Evolutionary conservation across 2,113 vertebrate species (phyloP), one percentile per base, ranked within the genome.

Genomic region (Parus major): DNA sequence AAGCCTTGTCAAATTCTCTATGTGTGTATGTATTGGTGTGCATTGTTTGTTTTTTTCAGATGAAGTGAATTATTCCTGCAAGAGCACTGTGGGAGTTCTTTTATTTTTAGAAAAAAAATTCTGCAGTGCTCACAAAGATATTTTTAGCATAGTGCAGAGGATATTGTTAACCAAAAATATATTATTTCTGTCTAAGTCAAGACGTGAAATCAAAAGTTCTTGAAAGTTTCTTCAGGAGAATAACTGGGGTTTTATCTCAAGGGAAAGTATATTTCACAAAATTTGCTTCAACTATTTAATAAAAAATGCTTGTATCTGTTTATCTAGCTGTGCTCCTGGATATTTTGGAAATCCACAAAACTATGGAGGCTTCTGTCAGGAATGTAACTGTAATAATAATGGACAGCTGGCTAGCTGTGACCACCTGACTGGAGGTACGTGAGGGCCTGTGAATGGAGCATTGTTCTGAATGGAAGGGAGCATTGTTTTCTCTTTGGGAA

Each of bases 291-390:
- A 22, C 36, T 75, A 21, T 64, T 72, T 89, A 71, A 85, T 92
- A 23, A 69, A 69, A 85, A 52, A n/a, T 71, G 24, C 39, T 65
- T 92, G 16, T 78, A 33, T 86, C 19, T 89, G 24, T 86, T 83
- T 88, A 36, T 77, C 15, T 95, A 99, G 99, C n/a, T 99, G 99
- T 97, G 98, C 98, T 86, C 97, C 98, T 9, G 99, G 99, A 83
- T 99, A 98, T 97, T 99, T 98, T 87, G 99, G 99, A 19, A 98
- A 99, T 88, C 99, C 99, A 20, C 92, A 98, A 93, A 97, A 95
- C 41, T 82, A 96, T 31, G 98, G 98, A 90, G 98, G 98, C 75
- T 98, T 97, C 82, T 99, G 99, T 95, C 98, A 95, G 59, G 98
- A 97, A 64, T 98, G 98, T 94, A 96, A 90, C 12, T 99, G 99